These are phyloP conservation scores for Leucophenga varia DNA, from an alignment of 1,140 invertebrate genomes.

Conservation along the genomic window DNA sequence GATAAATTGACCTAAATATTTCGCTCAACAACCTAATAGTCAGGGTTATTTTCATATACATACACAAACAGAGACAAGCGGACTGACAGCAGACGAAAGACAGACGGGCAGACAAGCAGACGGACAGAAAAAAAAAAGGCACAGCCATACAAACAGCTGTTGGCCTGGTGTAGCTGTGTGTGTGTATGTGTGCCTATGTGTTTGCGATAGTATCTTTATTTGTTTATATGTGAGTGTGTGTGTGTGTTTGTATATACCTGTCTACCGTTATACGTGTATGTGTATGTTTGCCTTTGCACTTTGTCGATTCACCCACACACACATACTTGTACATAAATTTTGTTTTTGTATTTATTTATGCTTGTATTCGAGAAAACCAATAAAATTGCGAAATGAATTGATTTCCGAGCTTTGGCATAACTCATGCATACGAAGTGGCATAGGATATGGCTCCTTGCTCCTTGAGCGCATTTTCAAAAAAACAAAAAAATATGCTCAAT, in stretches of 20 bases:
- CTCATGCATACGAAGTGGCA: background rate
- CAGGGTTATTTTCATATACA: slow-evolving; percentile 43
- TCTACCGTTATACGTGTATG: slow-evolving; percentile 9
- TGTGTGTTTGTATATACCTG: slow-evolving; percentile 23
- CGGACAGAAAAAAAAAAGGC: too few relatives aligned
- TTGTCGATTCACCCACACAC: slow-evolving; percentile 13
- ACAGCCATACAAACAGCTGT: too few relatives aligned
- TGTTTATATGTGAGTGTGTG: slow-evolving; percentile 7
- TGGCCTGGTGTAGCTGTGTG: slow-evolving; percentile 5
- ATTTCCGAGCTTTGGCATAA: slow-evolving; percentile 26
- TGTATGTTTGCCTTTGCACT: slow-evolving; percentile 10
- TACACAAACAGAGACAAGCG: slow-evolving; percentile 8
- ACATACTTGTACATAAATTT: too few relatives aligned
- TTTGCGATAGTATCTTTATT: too few relatives aligned
- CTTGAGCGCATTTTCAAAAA: too few relatives aligned
- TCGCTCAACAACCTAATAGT: slow-evolving; percentile 53
- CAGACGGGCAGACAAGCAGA: too few relatives aligned
- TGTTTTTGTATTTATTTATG: slow-evolving; percentile 45
- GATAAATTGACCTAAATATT: slow-evolving; percentile 57
- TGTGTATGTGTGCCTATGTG: slow-evolving; percentile 4
- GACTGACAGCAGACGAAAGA: too few relatives aligned
- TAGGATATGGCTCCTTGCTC: too few relatives aligned
- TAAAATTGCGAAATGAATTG: slow-evolving; percentile 53
- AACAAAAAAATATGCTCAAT: too few relatives aligned
- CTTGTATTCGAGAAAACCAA: slow-evolving; percentile 44